Evolutionary conservation across 2,888 invertebrate species (phyloP).

Genomic region (Neocrepidodera transversa): DNA sequence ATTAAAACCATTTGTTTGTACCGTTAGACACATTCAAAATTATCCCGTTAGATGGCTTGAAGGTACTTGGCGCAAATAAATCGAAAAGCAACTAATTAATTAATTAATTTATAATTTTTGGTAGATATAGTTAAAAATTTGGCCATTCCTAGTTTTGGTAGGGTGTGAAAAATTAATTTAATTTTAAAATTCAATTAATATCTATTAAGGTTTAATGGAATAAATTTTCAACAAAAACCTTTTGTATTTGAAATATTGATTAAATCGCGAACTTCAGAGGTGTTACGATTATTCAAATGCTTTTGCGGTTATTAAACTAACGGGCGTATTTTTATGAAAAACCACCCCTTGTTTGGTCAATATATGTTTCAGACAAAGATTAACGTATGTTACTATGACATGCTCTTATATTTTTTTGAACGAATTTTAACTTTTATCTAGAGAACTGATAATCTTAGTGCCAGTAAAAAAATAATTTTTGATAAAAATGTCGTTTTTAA

Average conservation of each 20-base stretch:
- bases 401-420: neutral
- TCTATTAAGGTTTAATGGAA: no score
- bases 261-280: neutral
- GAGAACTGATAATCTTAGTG: neutral
- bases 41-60: no score
- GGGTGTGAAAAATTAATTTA: no score
- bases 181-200: no score
- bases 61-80: no score
- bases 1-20: no score
- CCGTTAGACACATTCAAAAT: no score
- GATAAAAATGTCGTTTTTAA: constrained; percentile 39
- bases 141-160: no score
- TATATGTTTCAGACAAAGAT: neutral
- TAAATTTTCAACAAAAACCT: no score
- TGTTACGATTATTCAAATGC: neutral
- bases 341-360: constrained; percentile 27
- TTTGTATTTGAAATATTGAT: neutral
- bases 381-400: neutral
- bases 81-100: no score
- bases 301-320: neutral
- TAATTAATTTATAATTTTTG: no score
- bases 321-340: constrained; percentile 12
- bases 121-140: no score
- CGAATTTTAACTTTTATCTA: neutral
- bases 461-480: neutral